A percentile compares a stretch with the other conserved stretches of the same genome.
These are phyloP conservation scores for Cuculus canorus DNA, from an alignment of 2,797 vertebrate genomes.

Conservation along the genomic window DNA sequence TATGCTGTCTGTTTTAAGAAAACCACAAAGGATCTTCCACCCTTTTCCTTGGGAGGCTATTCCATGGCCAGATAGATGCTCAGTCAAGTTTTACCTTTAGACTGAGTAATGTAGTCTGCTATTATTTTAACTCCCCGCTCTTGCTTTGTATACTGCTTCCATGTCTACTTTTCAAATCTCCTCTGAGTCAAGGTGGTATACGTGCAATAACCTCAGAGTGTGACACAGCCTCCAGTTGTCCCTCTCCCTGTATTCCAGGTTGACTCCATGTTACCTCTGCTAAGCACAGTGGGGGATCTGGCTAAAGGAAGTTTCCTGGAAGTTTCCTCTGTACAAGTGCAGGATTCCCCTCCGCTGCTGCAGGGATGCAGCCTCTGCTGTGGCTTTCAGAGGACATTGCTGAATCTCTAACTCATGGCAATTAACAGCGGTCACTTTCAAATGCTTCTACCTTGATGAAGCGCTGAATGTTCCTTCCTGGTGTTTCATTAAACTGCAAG, in stretches of 20 bases:
- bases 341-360: not conserved
- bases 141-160: not conserved
- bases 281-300: rapidly evolving
- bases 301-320: not conserved
- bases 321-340: not conserved
- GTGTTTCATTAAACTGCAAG: not conserved
- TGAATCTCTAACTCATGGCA: not conserved
- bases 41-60: not conserved
- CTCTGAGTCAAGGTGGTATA: not conserved
- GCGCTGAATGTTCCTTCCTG: not conserved
- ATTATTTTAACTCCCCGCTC: not conserved
- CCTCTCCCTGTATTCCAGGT: not conserved
- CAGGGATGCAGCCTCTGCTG: rapidly evolving
- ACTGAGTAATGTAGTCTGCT: not conserved
- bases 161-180: not conserved
- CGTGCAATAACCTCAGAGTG: not conserved
- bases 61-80: not conserved
- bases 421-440: slow-evolving; percentile 44
- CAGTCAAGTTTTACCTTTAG: not conserved
- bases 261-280: not conserved
- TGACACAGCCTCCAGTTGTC: not conserved
- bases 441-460: not conserved
- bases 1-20: not conserved
- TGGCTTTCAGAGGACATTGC: not conserved
- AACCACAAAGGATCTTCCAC: not conserved